Evolutionary conservation across 2,113 vertebrate genomes (phyloP).

Genomic region (Neopipo cinnamomea): DNA sequence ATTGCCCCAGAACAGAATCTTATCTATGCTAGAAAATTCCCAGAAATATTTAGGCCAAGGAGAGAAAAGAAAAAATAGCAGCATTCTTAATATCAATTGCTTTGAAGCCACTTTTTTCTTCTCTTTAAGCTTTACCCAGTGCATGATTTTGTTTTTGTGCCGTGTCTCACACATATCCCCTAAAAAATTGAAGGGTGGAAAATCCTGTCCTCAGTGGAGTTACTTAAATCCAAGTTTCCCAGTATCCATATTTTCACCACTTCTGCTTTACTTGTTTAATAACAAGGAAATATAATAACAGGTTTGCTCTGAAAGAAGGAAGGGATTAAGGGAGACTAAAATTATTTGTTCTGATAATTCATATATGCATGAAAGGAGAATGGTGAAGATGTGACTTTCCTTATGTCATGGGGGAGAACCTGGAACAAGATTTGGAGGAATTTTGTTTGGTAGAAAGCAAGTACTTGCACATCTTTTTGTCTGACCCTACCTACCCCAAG

Average conservation of each 20-base stretch:
- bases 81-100: background rate
- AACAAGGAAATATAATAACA: too few relatives aligned
- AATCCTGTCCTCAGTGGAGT: background rate
- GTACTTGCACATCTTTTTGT: background rate
- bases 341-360: background rate
- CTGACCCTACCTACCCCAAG: background rate
- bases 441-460: background rate
- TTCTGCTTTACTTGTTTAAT: background rate
- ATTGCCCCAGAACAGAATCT: background rate
- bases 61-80: background rate
- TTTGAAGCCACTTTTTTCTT: background rate
- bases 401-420: background rate
- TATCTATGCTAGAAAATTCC: background rate
- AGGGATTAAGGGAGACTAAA: background rate
- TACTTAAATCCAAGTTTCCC: background rate
- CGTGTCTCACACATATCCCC: background rate
- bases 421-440: background rate
- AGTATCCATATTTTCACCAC: background rate
- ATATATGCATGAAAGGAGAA: background rate
- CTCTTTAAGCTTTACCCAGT: background rate
- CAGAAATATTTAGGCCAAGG: background rate
- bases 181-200: background rate
- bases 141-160: background rate
- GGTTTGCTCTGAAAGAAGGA: background rate
- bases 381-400: background rate